These are phyloP conservation scores for Schrankia costaestrigalis DNA, from an alignment of 2,888 invertebrate species.

Conservation along the genomic window DNA sequence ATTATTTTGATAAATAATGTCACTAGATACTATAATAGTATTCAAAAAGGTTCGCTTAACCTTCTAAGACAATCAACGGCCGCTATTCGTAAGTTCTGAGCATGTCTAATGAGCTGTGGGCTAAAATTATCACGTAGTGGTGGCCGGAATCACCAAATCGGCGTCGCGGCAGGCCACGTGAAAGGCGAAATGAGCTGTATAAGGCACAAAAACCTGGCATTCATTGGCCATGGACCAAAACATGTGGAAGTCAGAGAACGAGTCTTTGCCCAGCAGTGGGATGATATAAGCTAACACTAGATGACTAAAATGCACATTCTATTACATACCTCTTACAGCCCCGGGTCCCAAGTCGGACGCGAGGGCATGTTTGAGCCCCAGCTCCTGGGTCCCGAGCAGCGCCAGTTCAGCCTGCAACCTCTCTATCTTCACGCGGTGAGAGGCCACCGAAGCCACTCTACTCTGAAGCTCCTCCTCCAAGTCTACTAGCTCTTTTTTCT, in stretches of 20 bases:
- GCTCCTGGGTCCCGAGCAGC: constrained; percentile 83
- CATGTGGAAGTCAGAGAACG: no score
- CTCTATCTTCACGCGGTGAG: constrained; percentile 84
- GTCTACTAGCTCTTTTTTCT: constrained; percentile 87
- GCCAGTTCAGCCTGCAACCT: constrained; percentile 85
- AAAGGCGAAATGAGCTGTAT: no score
- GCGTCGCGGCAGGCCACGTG: no score
- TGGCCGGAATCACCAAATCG: no score
- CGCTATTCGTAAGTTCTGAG: no score
- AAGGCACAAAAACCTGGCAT: no score
- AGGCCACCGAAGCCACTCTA: constrained; percentile 82
- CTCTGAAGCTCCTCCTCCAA: constrained; percentile 85
- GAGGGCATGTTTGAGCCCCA: constrained; percentile 66
- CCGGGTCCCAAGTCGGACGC: constrained; percentile 49
- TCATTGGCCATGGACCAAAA: no score
- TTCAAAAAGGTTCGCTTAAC: background rate
- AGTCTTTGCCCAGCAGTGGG: no score
- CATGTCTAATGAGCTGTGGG: no score
- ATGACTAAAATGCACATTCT: background rate
- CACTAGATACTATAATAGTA: background rate
- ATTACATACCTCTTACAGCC: constrained; percentile 38
- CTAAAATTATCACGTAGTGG: no score
- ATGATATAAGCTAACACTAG: no score
- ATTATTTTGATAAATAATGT: background rate
- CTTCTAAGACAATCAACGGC: no score